phyloP scores from a whole-genome alignment of 2,113 vertebrate genomes.

The Candoia aspera region DNA sequence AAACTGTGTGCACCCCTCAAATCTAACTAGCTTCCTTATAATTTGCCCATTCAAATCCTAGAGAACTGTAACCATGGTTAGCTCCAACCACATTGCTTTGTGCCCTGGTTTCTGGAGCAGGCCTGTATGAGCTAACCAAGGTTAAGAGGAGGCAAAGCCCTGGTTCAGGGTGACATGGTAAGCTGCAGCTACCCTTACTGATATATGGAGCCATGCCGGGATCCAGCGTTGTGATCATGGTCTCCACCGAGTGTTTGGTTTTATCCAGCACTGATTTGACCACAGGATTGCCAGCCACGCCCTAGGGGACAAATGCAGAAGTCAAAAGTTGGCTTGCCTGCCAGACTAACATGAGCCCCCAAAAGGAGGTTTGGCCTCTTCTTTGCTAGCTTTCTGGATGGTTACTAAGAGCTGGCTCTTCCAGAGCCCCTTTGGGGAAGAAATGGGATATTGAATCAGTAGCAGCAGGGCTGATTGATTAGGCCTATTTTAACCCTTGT shows the following conservation, averaged over 20 bases:
- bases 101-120: too few species aligned
- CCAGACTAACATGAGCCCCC: too few species aligned
- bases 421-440: too few species aligned
- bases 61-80: too few species aligned
- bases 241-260: conserved; percentile 95
- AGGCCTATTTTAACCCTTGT: too few species aligned
- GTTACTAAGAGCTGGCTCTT: background rate
- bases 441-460: background rate
- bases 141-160: background rate
- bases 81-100: too few species aligned
- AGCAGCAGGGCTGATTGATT: background rate
- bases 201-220: conserved; percentile 98
- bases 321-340: background rate
- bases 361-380: background rate
- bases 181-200: conserved; percentile 74
- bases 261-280: conserved; percentile 94
- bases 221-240: conserved; percentile 97
- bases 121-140: background rate
- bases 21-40: too few species aligned
- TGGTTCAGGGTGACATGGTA: background rate
- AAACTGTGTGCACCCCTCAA: too few species aligned
- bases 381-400: background rate
- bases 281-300: conserved; percentile 91
- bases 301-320: conserved; percentile 70
- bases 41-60: too few species aligned